A percentile compares a stretch with the other conserved stretches of the same genome.
Evolutionary conservation across 1,140 invertebrate genomes (phyloP).

Genomic region (Steinernema feltiae): DNA sequence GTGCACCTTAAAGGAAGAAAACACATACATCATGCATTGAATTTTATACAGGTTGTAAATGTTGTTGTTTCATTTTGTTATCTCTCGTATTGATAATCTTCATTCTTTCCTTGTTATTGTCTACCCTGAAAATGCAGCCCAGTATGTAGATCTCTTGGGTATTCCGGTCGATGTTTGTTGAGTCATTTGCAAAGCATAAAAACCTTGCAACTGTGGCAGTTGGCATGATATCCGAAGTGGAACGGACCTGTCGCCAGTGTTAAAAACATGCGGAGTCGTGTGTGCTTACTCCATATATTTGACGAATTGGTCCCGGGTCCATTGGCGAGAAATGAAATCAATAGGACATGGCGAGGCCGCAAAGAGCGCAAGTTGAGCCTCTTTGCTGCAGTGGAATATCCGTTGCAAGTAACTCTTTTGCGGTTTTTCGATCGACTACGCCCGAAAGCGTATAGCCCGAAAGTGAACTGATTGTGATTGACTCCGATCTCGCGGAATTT

Average conservation of each 20-base stretch:
- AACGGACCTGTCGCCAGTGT: too few relatives aligned
- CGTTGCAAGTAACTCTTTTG: not conserved
- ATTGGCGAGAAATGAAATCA: not conserved
- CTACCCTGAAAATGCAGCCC: too few relatives aligned
- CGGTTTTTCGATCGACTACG: not conserved
- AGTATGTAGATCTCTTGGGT: constrained; percentile 1
- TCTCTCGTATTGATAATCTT: too few relatives aligned
- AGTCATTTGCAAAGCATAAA: not conserved
- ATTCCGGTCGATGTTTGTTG: not conserved
- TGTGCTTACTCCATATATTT: not conserved
- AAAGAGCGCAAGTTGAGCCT: not conserved
- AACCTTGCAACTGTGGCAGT: too few relatives aligned
- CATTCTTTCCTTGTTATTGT: too few relatives aligned
- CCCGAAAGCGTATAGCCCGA: too few relatives aligned
- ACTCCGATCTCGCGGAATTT: not conserved
- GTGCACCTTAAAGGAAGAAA: constrained; percentile 78
- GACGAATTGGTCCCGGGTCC: constrained; percentile 4
- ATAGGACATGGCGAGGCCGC: not conserved
- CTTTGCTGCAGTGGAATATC: not conserved
- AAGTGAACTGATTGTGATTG: not conserved
- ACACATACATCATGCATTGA: constrained; percentile 94
- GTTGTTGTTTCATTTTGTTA: constrained; percentile 14
- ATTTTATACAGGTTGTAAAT: not conserved
- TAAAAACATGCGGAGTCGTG: too few relatives aligned
- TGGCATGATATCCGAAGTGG: too few relatives aligned